phyloP scores from a whole-genome alignment of 2,797 vertebrate species.

The Merluccius polli region DNA sequence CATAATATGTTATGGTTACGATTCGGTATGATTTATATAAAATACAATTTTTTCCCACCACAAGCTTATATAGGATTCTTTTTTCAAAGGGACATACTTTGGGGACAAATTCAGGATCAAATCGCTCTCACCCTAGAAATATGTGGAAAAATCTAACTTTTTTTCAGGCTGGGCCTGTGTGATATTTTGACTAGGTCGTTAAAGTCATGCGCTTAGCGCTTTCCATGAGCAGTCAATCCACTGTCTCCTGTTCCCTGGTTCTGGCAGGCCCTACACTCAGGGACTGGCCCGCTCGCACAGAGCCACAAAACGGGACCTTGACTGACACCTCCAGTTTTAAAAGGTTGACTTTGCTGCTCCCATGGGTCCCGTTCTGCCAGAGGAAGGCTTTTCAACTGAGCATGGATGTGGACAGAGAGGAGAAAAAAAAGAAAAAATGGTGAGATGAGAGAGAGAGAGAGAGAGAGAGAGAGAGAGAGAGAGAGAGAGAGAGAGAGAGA shows the following conservation, averaged over 20 bases:
- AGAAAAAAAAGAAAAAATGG: conserved; percentile 29
- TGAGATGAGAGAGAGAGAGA: conserved; percentile 17
- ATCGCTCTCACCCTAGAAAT: not conserved
- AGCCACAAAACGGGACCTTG: conserved; percentile 58
- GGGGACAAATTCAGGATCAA: not conserved
- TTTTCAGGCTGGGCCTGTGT: conserved; percentile 23
- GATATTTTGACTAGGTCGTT: conserved; percentile 34
- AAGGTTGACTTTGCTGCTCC: conserved; percentile 66
- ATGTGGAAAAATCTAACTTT: conserved; percentile 13
- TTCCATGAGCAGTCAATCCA: conserved; percentile 45
- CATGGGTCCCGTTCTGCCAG: conserved; percentile 58
- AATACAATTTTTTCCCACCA: no score
- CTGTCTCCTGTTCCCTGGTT: conserved; percentile 56
- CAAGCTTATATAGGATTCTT: no score
- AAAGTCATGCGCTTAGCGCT: conserved; percentile 42
- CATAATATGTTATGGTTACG: no score
- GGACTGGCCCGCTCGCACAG: conserved; percentile 51
- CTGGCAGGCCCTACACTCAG: conserved; percentile 39
- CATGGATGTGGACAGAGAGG: conserved; percentile 45
- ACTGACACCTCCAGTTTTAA: conserved; percentile 71
- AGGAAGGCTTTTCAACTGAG: conserved; percentile 64
- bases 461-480: not conserved
- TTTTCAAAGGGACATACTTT: no score
- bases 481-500: not conserved
- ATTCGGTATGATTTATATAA: no score